Percentiles rank a stretch among this genome's conserved stretches.
Evolutionary conservation across 1,140 invertebrate species (phyloP).

Genomic region (Trichonephila clavipes): DNA sequence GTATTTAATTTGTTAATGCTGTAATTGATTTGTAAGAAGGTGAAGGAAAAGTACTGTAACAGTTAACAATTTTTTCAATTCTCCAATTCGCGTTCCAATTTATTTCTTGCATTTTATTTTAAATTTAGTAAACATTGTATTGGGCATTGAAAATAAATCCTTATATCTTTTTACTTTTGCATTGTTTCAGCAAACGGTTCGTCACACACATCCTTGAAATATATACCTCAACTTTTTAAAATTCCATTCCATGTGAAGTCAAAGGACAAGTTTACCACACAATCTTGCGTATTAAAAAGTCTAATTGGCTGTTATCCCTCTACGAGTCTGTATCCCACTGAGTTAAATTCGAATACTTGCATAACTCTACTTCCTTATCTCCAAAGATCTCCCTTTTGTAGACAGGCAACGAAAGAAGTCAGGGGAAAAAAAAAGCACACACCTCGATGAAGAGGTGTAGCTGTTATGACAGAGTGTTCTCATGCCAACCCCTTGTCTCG

Average conservation of each 20-base stretch:
- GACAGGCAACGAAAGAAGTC: not conserved
- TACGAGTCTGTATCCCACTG: not conserved
- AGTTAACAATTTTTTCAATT: no score
- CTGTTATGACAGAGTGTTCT: constrained; percentile 59
- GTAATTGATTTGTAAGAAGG: no score
- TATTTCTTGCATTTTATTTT: no score
- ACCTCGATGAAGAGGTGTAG: constrained; percentile 51
- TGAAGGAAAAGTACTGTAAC: no score
- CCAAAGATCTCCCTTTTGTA: not conserved
- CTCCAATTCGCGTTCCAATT: no score
- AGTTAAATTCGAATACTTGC: not conserved
- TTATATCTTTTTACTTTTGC: no score
- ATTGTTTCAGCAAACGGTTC: no score
- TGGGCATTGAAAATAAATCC: no score
- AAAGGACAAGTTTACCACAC: not conserved
- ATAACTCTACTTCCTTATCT: constrained; percentile 33
- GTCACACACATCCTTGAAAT: no score
- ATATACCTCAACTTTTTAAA: no score
- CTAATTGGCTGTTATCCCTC: constrained; percentile 1
- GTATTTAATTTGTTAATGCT: no score
- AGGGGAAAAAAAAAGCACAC: not conserved
- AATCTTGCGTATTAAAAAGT: not conserved
- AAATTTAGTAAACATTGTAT: no score
- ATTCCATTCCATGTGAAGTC: not conserved
- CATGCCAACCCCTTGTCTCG: constrained; percentile 53